A percentile compares a stretch with the other conserved stretches of the same genome.
Evolutionary conservation across 2,888 invertebrate genomes (phyloP).

Genomic region (Cerastoderma edule): DNA sequence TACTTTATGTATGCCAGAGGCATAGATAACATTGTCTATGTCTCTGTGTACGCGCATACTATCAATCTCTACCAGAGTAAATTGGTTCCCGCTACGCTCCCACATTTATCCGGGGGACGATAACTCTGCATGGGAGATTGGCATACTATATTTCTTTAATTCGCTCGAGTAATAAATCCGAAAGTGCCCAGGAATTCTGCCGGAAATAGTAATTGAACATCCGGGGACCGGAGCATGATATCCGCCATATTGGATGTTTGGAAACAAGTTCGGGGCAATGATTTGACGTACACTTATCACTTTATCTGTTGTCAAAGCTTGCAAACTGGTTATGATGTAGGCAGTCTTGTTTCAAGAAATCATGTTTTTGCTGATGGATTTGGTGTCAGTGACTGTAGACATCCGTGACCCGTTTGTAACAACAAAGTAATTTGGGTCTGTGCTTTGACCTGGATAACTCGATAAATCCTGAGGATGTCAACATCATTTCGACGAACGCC

Average conservation of each 20-base stretch:
- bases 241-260: slow-evolving; percentile 65
- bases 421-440: background rate
- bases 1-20: too few species aligned
- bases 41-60: too few species aligned
- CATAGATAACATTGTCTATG: too few species aligned
- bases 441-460: slow-evolving; percentile 17
- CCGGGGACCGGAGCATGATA: slow-evolving; percentile 51
- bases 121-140: too few species aligned
- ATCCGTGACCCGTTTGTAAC: background rate
- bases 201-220: slow-evolving; percentile 39
- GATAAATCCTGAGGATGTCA: background rate
- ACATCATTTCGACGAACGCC: background rate
- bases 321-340: slow-evolving; percentile 7
- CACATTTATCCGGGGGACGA: too few species aligned
- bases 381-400: background rate
- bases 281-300: too few species aligned
- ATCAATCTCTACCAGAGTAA: too few species aligned
- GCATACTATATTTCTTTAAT: too few species aligned
- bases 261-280: slow-evolving; percentile 23
- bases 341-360: background rate
- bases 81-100: too few species aligned
- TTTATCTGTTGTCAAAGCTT: background rate
- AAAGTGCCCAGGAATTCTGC: too few species aligned
- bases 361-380: background rate
- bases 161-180: too few species aligned